These are phyloP conservation scores for Tigriopus californicus DNA, from an alignment of 2,888 invertebrate species.

Conservation along the genomic window DNA sequence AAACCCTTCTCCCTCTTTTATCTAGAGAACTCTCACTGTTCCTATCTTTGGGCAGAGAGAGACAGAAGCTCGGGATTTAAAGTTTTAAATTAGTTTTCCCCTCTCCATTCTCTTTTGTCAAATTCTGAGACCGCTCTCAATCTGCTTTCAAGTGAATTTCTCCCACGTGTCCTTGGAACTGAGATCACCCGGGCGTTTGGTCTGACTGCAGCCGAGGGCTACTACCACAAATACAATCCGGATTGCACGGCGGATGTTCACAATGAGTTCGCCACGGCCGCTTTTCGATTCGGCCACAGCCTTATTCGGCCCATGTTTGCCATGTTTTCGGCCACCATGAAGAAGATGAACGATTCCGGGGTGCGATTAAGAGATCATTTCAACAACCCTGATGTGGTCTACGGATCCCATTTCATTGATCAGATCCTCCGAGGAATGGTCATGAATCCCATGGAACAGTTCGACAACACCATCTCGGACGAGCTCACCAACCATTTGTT, in stretches of 20 bases:
- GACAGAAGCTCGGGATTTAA: too few species aligned
- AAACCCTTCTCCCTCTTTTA: too few species aligned
- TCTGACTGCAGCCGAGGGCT: slow-evolving; percentile 59
- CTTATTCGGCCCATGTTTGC: slow-evolving; percentile 46
- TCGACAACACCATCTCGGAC: slow-evolving; percentile 79
- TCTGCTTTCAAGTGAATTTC: slow-evolving; percentile 40
- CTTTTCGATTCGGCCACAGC: slow-evolving; percentile 77
- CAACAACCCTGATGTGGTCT: slow-evolving; percentile 17
- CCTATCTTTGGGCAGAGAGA: too few species aligned
- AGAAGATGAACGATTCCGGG: not conserved
- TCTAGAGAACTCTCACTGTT: too few species aligned
- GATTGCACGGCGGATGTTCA: slow-evolving; percentile 49
- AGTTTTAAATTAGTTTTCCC: too few species aligned
- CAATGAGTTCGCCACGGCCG: slow-evolving; percentile 73
- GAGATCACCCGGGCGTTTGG: slow-evolving; percentile 73
- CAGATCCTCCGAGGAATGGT: slow-evolving; percentile 63
- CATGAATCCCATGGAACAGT: slow-evolving; percentile 73
- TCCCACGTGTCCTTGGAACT: slow-evolving; percentile 73
- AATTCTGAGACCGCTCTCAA: slow-evolving; percentile 15
- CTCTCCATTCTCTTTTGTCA: slow-evolving; percentile 5
- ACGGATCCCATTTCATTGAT: slow-evolving; percentile 41
- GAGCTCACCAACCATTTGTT: slow-evolving; percentile 87
- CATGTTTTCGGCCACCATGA: not conserved
- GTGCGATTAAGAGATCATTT: slow-evolving; percentile 11
- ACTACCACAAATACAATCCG: slow-evolving; percentile 43